Evolutionary conservation across 2,888 invertebrate genomes (phyloP), one percentile per base, ranked within the genome.

Genomic region (Leptinotarsa tumamoca): DNA sequence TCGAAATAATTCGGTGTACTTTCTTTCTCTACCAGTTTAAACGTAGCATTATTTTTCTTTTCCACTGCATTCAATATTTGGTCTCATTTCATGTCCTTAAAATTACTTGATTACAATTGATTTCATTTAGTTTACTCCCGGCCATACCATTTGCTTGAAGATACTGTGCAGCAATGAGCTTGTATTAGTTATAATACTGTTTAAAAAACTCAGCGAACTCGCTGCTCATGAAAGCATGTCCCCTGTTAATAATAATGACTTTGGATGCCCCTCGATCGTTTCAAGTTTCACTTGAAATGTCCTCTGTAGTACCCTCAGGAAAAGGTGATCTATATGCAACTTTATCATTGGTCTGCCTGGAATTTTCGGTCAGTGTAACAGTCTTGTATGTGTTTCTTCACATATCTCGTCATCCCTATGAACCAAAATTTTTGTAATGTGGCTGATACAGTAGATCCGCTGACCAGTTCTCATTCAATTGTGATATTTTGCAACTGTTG

Each of bases 341-440:
- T 74, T 76, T 54, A 77, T 77, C 67, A 80, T 78, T 13, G 80
- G 82, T 70, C 63, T 67, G 2, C 74, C 66, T 17, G 71, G 73
- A 72, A 76, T 73, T n/a, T 56, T 54, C 23, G 74, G 74, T 0
- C 79, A 73, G 71, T 80, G 79, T 43, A 82, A 27, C 27, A 27
- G 27, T 27, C 4, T 43, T 61, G 52, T 4, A 81, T 77, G 54
- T 82, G 81, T 70, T 76, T 78, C 17, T 54, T 54, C 4, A 77
- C 58, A 67, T 81, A 79, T 2, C 52, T 21, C 52, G 72, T 56
- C 75, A 81, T 75, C 0, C 75, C n/a, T 14, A 21, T 15, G 68
- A 82, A 82, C 81, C 82, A 81, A 72, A 70, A 80, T 50, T 68
- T 75, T 27, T 56, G 58, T n/a, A 61, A 52, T 4, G 79, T 68